A percentile compares a stretch with the other conserved stretches of the same genome.
These are phyloP conservation scores for Taenioides sp. DNA, from an alignment of 2,797 vertebrate genomes.

Conservation along the genomic window DNA sequence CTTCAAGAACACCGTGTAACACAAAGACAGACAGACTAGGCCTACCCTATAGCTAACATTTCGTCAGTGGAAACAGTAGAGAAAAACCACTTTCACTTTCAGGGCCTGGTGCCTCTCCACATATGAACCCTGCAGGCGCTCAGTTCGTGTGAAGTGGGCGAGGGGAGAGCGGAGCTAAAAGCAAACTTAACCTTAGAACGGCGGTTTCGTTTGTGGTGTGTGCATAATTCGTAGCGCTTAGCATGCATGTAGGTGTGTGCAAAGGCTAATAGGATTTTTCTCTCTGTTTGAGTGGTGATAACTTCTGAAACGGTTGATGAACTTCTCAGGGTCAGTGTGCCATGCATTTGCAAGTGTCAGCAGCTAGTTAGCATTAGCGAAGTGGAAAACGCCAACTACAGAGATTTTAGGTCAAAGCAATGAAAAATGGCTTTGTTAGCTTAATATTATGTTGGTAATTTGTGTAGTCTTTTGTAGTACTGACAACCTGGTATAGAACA, in stretches of 20 bases:
- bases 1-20: no score
- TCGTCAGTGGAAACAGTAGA: conserved; percentile 54
- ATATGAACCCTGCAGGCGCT: conserved; percentile 29
- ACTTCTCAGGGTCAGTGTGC: conserved; percentile 36
- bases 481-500: not conserved
- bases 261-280: conserved; percentile 51
- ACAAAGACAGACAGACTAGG: conserved; percentile 11
- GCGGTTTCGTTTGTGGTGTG: conserved; percentile 71
- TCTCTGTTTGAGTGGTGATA: conserved; percentile 21
- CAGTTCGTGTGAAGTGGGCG: conserved; percentile 22
- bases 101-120: conserved; percentile 27
- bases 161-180: conserved; percentile 33
- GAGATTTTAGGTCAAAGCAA: not conserved
- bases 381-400: not conserved
- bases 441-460: not conserved
- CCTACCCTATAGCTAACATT: conserved; percentile 50
- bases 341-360: conserved; percentile 22
- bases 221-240: conserved; percentile 59
- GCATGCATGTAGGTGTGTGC: conserved; percentile 56
- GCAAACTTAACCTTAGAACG: conserved; percentile 17
- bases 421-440: not conserved
- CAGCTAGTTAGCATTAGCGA: conserved; percentile 14
- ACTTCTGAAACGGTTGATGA: conserved; percentile 59
- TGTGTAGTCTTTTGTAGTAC: not conserved
- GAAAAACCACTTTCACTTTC: conserved; percentile 52